phyloP scores from a whole-genome alignment of 2,113 vertebrate species.

The Porphyrio hochstetteri region DNA sequence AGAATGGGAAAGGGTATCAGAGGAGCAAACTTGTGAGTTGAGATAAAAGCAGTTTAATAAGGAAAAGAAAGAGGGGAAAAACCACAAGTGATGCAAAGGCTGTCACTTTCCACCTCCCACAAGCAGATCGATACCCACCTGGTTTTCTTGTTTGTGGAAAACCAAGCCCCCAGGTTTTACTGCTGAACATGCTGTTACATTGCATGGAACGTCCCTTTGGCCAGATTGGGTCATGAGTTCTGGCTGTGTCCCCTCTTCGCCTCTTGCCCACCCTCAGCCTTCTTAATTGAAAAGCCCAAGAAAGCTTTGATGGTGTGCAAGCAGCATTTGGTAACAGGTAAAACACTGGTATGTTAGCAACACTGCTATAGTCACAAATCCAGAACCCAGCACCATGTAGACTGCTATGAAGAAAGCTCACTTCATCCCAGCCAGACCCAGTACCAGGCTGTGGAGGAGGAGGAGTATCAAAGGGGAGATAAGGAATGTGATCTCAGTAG shows the following conservation, averaged over 20 bases:
- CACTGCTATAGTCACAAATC: neutral
- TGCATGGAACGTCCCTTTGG: neutral
- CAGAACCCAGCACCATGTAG: neutral
- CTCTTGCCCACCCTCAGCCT: neutral
- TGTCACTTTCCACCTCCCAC: neutral
- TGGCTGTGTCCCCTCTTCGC: neutral
- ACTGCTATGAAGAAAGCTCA: neutral
- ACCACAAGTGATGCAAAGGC: neutral
- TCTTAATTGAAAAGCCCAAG: neutral
- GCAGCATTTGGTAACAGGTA: neutral
- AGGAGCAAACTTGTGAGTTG: neutral
- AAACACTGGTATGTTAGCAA: neutral
- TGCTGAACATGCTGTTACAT: neutral
- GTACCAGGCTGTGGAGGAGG: neutral
- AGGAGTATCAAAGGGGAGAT: neutral
- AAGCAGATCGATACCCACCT: neutral
- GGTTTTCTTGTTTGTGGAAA: neutral
- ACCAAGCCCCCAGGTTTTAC: neutral
- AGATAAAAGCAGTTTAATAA: neutral
- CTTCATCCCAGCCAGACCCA: neutral
- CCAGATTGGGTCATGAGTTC: neutral
- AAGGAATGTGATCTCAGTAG: neutral
- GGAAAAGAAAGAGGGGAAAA: neutral
- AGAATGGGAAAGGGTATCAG: neutral
- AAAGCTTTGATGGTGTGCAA: neutral